A percentile compares a stretch with the other conserved stretches of the same genome.
phyloP scores from a whole-genome alignment of 2,113 vertebrate genomes.

The Melanerpes aurifrons region DNA sequence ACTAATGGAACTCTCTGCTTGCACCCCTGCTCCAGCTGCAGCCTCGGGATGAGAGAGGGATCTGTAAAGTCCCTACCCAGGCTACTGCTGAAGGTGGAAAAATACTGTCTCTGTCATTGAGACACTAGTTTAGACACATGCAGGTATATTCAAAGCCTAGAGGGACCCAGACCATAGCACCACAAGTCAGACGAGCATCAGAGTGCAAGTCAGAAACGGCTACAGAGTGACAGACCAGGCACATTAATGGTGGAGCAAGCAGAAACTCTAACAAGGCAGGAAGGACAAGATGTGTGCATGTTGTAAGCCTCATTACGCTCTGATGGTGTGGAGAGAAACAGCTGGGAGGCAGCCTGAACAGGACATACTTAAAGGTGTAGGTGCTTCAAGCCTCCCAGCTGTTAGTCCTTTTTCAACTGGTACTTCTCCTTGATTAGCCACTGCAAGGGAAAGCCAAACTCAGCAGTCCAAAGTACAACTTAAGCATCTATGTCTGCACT shows the following conservation, averaged over 20 bases:
- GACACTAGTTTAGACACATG: not conserved
- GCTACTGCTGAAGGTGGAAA: not conserved
- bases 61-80: not conserved
- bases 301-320: not conserved
- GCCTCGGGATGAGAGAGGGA: fast-evolving
- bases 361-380: not conserved
- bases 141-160: not conserved
- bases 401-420: not conserved
- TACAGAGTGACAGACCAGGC: not conserved
- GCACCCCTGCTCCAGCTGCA: not conserved
- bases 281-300: not conserved
- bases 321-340: not conserved
- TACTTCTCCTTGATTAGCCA: not conserved
- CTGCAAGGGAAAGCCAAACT: not conserved
- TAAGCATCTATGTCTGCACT: not conserved
- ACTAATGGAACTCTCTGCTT: not conserved
- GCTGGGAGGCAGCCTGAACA: not conserved
- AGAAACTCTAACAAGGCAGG: not conserved
- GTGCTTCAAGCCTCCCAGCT: not conserved
- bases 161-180: not conserved
- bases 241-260: not conserved
- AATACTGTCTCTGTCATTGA: not conserved
- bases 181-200: not conserved
- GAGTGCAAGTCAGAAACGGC: not conserved
- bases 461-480: not conserved